phyloP scores from a whole-genome alignment of 2,888 invertebrate species.

The Metacarcinus magister region DNA sequence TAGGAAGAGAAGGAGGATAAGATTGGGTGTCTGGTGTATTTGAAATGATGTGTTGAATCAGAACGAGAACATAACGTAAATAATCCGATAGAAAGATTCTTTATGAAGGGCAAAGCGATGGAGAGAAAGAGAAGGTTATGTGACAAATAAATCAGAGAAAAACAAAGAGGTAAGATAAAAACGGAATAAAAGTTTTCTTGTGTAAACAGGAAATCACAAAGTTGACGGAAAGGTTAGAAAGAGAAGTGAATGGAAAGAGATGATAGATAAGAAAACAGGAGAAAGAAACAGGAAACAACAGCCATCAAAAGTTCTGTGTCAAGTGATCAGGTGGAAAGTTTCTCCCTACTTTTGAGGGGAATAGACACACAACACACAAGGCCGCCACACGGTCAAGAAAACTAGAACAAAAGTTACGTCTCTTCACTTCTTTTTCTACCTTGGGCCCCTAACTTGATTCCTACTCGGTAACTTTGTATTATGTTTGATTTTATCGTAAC shows the following conservation, averaged over 20 bases:
- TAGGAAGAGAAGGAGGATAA: not conserved
- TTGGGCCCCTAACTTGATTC: not conserved
- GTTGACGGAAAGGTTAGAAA: not conserved
- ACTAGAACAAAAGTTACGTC: not conserved
- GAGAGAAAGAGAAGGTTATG: not conserved
- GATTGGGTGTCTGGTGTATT: not conserved
- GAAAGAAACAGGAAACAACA: not conserved
- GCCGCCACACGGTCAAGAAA: not conserved
- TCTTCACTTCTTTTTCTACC: not conserved
- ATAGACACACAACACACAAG: not conserved
- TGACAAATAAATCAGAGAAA: not conserved
- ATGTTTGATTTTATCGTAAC: not conserved
- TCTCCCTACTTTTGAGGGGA: constrained; percentile 26
- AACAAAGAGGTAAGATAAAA: not conserved
- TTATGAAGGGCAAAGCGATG: not conserved
- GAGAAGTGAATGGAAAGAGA: not conserved
- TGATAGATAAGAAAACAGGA: not conserved
- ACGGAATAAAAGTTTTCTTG: not conserved
- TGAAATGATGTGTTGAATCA: not conserved
- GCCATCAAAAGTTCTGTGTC: constrained; percentile 22
- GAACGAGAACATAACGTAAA: not conserved
- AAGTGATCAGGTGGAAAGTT: constrained; percentile 33
- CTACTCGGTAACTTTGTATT: not conserved
- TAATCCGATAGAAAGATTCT: not conserved
- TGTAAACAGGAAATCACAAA: not conserved